Base-by-base conservation (phyloP, 1,140 invertebrate genomes). In the Drosophila cardini region DNA sequence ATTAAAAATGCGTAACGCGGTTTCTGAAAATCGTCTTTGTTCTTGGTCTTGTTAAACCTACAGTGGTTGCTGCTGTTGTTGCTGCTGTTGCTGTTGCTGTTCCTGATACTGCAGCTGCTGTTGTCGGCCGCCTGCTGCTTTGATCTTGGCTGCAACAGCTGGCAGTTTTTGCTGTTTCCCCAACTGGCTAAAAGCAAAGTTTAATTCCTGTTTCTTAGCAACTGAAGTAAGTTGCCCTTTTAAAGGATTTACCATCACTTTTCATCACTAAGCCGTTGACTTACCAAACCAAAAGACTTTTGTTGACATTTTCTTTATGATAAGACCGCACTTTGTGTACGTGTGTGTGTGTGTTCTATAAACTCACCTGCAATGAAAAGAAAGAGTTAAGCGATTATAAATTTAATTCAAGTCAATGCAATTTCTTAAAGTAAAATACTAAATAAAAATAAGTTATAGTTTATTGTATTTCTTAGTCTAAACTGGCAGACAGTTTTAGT, bases 1-100 rank as follows among this genome's bases (percentile, higher is more conserved):
- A 90, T 90, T 90, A 90, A 90, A 86, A 86, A 90, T 90, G 81
- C 86, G 86, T 90, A 90, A 86, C 58, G 71, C 78, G 55, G 70
- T 74, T 68, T 58, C 65, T 55, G 21, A 53, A 53, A 55, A 48
- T 53, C 71, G 67, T 30, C 76, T 85, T 86, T 85, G 70, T 85
- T 81, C 67, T 56, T 85, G 70, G 86, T 81, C 67, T 56, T 40
- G 43, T 63, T 45, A 10, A 55, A 30, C 53, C 40, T 4, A 53
- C 42, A 69, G 46, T 18, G 32, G 43, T 21, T 36, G 15, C 11
- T 61, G 55, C 2, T 45, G 16, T 15, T 38, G 15, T 36, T 34
- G n/a, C 13, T 16, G 2, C 3, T 8, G 53, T 46, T 46, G 36
- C 15, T 55, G 40, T 68, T 56, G 21, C 18, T 65, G 60, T 34